Conservation (phyloP, 2,797 vertebrate species). For the Clarias pachynema region DNA sequence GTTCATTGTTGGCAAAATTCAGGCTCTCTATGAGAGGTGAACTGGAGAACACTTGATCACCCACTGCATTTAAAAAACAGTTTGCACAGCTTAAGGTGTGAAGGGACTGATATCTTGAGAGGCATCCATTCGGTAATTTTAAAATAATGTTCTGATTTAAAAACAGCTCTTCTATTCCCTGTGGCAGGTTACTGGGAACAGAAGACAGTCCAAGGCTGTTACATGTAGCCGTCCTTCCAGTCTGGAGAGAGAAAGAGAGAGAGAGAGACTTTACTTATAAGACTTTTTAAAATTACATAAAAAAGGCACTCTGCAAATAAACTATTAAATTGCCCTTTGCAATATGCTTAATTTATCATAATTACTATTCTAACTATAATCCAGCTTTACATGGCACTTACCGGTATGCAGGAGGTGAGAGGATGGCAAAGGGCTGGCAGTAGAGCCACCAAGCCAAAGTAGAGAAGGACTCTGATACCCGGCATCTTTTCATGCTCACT, state of each 20-base stretch:
- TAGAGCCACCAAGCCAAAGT: constrained; percentile 51
- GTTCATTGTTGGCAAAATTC: constrained; percentile 82
- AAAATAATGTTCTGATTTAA: constrained; percentile 84
- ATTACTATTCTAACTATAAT: background rate
- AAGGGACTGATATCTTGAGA: constrained; percentile 77
- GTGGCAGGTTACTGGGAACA: constrained; percentile 74
- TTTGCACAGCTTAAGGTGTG: constrained; percentile 76
- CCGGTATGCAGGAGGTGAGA: constrained; percentile 67
- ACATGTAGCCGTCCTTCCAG: constrained; percentile 75
- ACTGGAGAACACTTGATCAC: constrained; percentile 71
- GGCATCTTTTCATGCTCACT: constrained; percentile 80
- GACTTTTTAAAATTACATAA: background rate
- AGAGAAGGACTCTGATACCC: constrained; percentile 59
- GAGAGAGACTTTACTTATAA: background rate
- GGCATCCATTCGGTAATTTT: constrained; percentile 74
- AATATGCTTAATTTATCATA: background rate
- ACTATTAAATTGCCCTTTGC: background rate
- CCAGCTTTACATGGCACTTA: constrained; percentile 50
- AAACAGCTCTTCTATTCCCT: constrained; percentile 74
- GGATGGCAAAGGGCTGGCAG: constrained; percentile 65
- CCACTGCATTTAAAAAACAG: constrained; percentile 75
- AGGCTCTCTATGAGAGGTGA: constrained; percentile 73
- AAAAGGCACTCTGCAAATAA: background rate
- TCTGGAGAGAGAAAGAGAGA: constrained; percentile 67
- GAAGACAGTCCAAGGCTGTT: constrained; percentile 68